phyloP scores from a whole-genome alignment of 2,113 vertebrate genomes.

The Axis porcinus region DNA sequence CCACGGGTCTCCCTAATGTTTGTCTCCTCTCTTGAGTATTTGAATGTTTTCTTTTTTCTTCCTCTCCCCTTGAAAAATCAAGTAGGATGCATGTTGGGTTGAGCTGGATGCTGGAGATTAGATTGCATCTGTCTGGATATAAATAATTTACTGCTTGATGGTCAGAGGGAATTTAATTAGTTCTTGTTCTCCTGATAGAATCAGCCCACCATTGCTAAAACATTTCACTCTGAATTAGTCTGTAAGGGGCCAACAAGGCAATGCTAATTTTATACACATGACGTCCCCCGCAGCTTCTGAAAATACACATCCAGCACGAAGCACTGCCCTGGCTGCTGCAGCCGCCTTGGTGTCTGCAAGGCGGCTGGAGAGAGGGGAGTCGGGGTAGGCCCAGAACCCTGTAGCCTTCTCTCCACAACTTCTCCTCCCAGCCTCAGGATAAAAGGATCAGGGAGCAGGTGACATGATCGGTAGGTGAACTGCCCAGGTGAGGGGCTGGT shows the following conservation, averaged over 20 bases:
- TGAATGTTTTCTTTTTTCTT: neutral
- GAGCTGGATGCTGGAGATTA: constrained; percentile 74
- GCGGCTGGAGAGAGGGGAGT: accelerated
- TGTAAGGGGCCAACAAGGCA: constrained; percentile 84
- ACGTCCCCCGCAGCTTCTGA: constrained; percentile 76
- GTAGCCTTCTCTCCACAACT: accelerated
- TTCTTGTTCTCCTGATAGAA: constrained; percentile 86
- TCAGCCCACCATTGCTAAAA: constrained; percentile 85
- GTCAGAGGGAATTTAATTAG: constrained; percentile 85
- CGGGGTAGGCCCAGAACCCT: accelerated
- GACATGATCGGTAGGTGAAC: accelerated
- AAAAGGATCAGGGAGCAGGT: neutral
- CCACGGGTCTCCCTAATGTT: accelerated
- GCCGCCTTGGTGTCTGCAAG: neutral
- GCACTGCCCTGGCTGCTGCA: neutral
- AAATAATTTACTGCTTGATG: constrained; percentile 86
- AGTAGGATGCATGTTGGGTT: constrained; percentile 44
- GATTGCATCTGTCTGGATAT: constrained; percentile 84
- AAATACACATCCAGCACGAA: constrained; percentile 43
- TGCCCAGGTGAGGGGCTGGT: neutral
- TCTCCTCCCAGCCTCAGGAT: neutral
- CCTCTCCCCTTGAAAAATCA: constrained; percentile 17
- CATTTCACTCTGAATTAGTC: constrained; percentile 88
- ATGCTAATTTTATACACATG: constrained; percentile 80
- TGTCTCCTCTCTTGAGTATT: neutral